Evolutionary conservation across 2,888 invertebrate genomes (phyloP).

Genomic region (Brachyopa scutellaris): DNA sequence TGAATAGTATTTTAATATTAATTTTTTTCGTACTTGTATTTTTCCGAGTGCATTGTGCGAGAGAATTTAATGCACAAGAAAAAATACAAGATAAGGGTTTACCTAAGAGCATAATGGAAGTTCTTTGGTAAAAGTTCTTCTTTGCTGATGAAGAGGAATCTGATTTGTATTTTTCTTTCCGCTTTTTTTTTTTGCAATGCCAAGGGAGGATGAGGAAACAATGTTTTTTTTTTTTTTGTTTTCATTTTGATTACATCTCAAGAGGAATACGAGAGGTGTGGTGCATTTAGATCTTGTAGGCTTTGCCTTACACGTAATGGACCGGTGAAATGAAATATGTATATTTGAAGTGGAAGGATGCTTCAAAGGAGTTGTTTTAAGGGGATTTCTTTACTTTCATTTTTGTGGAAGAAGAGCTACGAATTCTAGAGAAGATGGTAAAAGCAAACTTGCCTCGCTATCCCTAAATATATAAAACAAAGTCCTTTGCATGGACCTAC

Average conservation of each 20-base stretch:
- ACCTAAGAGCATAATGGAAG: slow-evolving; percentile 65
- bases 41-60: slow-evolving; percentile 49
- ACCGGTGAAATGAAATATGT: too few relatives aligned
- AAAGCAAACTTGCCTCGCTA: too few relatives aligned
- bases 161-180: slow-evolving; percentile 51
- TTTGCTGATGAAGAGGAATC: slow-evolving; percentile 57
- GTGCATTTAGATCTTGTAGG: slow-evolving; percentile 27
- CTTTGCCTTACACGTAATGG: too few relatives aligned
- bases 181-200: slow-evolving; percentile 8
- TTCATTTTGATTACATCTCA: slow-evolving; percentile 68
- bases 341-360: too few relatives aligned
- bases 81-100: slow-evolving; percentile 44
- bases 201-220: slow-evolving; percentile 15
- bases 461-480: too few relatives aligned
- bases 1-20: slow-evolving; percentile 61
- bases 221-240: too few relatives aligned
- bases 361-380: too few relatives aligned
- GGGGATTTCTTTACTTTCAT: too few relatives aligned
- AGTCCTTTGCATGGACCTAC: too few relatives aligned
- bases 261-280: background rate
- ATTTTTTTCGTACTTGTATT: slow-evolving; percentile 11
- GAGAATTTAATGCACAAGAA: slow-evolving; percentile 58
- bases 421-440: too few relatives aligned
- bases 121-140: slow-evolving; percentile 26
- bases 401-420: too few relatives aligned